Evolutionary conservation across 1,140 invertebrate genomes (phyloP).

Genomic region (Catajapyx aquilonaris): DNA sequence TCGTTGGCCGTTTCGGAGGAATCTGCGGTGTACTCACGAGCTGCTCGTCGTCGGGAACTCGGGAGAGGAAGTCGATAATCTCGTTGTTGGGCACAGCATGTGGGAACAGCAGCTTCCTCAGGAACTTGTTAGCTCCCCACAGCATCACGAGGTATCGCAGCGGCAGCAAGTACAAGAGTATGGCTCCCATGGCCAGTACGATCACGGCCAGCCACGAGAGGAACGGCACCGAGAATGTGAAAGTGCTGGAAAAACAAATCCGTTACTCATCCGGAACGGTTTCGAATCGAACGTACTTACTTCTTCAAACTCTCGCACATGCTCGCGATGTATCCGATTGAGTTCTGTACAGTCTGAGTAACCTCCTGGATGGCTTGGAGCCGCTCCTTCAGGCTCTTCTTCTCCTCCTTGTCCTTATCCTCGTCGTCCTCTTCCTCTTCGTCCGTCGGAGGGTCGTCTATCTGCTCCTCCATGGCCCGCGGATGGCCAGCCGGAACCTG

Average conservation of each 20-base stretch:
- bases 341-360: conserved; percentile 80
- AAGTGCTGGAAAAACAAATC: conserved; percentile 48
- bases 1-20: not conserved
- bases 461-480: conserved; percentile 22
- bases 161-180: conserved; percentile 78
- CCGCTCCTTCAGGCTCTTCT: conserved; percentile 82
- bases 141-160: conserved; percentile 73
- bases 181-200: conserved; percentile 37
- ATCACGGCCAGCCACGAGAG: conserved; percentile 79
- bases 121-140: conserved; percentile 98
- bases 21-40: conserved; percentile 34
- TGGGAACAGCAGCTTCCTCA: conserved; percentile 75
- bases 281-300: too few species aligned
- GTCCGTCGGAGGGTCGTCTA: conserved; percentile 40
- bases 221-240: conserved; percentile 95
- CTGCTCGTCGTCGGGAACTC: conserved; percentile 88
- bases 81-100: conserved; percentile 95
- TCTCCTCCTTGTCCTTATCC: conserved; percentile 76
- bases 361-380: conserved; percentile 90
- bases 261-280: not conserved
- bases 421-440: conserved; percentile 57
- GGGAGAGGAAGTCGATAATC: conserved; percentile 79
- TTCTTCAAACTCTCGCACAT: conserved; percentile 83
- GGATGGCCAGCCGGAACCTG: too few species aligned
- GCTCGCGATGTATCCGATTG: conserved; percentile 78